Conservation (phyloP, 2,797 vertebrate species). For the Neopelma chrysocephalum region DNA sequence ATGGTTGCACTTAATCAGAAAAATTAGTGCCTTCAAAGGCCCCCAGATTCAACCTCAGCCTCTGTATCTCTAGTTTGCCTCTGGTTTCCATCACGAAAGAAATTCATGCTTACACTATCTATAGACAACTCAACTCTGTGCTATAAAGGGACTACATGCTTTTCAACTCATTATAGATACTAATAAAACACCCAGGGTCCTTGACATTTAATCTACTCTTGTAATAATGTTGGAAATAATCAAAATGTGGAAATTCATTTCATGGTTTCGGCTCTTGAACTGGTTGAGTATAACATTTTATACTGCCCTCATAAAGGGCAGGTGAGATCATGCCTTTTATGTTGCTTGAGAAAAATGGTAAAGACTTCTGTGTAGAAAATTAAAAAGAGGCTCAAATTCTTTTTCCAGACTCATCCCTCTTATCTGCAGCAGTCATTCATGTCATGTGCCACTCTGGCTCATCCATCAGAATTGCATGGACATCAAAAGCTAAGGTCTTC, state of each 20-base stretch:
- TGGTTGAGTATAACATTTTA: neutral
- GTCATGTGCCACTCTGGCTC: neutral
- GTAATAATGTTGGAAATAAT: neutral
- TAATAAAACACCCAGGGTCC: neutral
- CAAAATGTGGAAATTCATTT: neutral
- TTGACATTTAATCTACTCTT: constrained; percentile 5
- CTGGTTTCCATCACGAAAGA: neutral
- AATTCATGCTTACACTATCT: neutral
- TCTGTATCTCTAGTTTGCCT: neutral
- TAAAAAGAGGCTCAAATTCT: neutral
- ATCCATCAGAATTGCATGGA: neutral
- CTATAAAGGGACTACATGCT: neutral
- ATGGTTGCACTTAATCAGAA: neutral
- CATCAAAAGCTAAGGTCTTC: neutral
- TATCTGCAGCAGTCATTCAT: neutral
- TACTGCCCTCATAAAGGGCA: neutral
- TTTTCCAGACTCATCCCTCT: neutral
- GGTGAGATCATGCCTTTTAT: neutral
- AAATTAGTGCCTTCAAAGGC: neutral
- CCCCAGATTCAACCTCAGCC: neutral
- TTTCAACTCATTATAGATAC: neutral
- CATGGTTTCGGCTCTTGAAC: neutral
- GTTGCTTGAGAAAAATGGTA: neutral
- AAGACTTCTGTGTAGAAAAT: neutral
- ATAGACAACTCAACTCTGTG: neutral